Conservation (phyloP, 2,113 vertebrate genomes). For the Carassius carassius region DNA sequence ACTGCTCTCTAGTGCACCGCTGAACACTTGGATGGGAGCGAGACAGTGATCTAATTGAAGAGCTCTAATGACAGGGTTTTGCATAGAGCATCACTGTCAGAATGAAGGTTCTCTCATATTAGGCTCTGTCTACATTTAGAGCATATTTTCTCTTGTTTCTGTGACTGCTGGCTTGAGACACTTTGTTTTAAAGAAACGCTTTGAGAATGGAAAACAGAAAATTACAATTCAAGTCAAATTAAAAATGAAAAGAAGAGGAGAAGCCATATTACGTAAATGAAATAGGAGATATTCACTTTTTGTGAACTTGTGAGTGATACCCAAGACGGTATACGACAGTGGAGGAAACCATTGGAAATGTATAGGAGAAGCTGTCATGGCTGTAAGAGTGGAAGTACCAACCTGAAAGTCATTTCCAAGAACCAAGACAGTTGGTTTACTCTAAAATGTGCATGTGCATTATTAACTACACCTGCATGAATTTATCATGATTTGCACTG, state of each 20-base stretch:
- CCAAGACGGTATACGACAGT: not conserved
- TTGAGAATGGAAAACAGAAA: not conserved
- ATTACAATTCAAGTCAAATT: not conserved
- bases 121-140: slow-evolving; percentile 18
- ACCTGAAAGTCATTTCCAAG: not conserved
- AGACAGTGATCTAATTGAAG: slow-evolving; percentile 74
- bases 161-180: slow-evolving; percentile 20
- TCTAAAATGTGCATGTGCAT: not conserved
- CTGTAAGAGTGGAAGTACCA: not conserved
- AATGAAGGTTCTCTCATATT: slow-evolving; percentile 65
- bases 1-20: not conserved
- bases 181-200: slow-evolving; percentile 7
- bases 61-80: slow-evolving; percentile 73
- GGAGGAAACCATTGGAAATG: not conserved
- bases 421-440: not conserved
- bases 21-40: slow-evolving; percentile 57
- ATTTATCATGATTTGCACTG: not conserved
- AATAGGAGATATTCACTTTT: not conserved
- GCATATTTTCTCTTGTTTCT: slow-evolving; percentile 17
- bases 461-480: not conserved
- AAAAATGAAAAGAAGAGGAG: not conserved
- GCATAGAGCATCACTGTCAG: slow-evolving; percentile 68
- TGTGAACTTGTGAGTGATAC: not conserved
- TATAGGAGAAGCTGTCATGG: not conserved
- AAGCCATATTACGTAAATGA: not conserved